These are phyloP conservation scores for Pentalonia nigronervosa DNA, from an alignment of 1,140 invertebrate species.

Conservation along the genomic window DNA sequence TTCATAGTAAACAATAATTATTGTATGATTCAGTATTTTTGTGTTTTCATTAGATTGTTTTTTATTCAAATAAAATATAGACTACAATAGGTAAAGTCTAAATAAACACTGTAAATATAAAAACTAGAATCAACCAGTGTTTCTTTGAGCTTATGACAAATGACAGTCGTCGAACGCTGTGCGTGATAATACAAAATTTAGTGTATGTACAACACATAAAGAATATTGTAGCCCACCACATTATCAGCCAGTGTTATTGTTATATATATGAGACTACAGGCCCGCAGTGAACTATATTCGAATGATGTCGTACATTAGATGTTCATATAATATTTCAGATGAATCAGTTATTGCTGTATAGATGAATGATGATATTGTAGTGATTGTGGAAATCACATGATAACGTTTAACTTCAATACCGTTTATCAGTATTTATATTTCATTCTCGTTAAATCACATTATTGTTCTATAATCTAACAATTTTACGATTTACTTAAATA, in stretches of 20 bases:
- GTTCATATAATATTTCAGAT: neutral
- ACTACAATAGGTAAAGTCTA: no score
- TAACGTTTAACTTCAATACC: neutral
- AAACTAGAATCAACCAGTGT: neutral
- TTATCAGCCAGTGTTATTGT: neutral
- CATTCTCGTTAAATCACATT: neutral
- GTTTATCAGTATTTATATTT: slow-evolving; percentile 15
- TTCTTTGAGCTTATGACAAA: neutral
- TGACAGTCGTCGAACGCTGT: neutral
- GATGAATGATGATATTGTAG: neutral
- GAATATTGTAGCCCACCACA: no score
- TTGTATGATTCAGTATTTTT: no score
- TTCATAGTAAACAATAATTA: no score
- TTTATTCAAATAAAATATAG: no score
- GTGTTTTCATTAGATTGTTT: no score
- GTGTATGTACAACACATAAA: neutral
- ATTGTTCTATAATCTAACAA: neutral
- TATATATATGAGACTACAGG: neutral
- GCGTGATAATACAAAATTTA: neutral
- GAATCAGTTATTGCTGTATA: neutral
- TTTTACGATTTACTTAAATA: neutral
- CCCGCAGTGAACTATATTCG: neutral
- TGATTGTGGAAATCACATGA: neutral
- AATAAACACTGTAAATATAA: no score
- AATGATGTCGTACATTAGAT: neutral